Percentiles rank a stretch among this genome's conserved stretches.
Evolutionary conservation across 1,140 invertebrate genomes (phyloP).

Genomic region (Penaeus vannamei): DNA sequence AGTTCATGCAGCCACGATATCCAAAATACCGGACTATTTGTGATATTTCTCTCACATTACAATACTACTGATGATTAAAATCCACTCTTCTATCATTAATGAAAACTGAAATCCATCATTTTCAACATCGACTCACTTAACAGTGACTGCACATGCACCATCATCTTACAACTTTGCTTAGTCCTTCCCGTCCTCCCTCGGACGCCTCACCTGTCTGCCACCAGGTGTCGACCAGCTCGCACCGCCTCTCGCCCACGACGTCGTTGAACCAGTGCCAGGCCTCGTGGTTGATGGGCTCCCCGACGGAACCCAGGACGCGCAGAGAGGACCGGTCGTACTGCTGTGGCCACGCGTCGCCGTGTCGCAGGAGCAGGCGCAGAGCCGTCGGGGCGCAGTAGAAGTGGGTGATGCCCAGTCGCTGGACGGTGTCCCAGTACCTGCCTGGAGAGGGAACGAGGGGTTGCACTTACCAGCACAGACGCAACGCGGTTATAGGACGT

Average conservation of each 20-base stretch:
- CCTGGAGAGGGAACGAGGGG: slow-evolving; percentile 55
- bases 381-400: slow-evolving; percentile 77
- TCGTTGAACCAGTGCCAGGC: slow-evolving; percentile 77
- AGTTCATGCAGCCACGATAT: too few relatives aligned
- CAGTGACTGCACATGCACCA: neutral
- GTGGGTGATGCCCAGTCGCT: slow-evolving; percentile 74
- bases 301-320: slow-evolving; percentile 75
- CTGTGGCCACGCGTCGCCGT: slow-evolving; percentile 81
- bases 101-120: too few relatives aligned
- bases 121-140: neutral
- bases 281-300: slow-evolving; percentile 76
- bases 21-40: too few relatives aligned
- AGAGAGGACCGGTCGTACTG: slow-evolving; percentile 71
- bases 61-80: too few relatives aligned
- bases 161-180: too few relatives aligned
- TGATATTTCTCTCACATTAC: too few relatives aligned
- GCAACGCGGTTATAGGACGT: too few relatives aligned
- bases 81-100: too few relatives aligned
- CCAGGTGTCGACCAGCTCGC: slow-evolving; percentile 75
- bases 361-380: slow-evolving; percentile 75
- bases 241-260: slow-evolving; percentile 73
- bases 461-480: too few relatives aligned
- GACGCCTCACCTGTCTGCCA: slow-evolving; percentile 74
- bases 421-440: slow-evolving; percentile 76
- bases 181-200: neutral